Conservation (phyloP, 1,140 invertebrate species). For the Euborellia annulipes region DNA sequence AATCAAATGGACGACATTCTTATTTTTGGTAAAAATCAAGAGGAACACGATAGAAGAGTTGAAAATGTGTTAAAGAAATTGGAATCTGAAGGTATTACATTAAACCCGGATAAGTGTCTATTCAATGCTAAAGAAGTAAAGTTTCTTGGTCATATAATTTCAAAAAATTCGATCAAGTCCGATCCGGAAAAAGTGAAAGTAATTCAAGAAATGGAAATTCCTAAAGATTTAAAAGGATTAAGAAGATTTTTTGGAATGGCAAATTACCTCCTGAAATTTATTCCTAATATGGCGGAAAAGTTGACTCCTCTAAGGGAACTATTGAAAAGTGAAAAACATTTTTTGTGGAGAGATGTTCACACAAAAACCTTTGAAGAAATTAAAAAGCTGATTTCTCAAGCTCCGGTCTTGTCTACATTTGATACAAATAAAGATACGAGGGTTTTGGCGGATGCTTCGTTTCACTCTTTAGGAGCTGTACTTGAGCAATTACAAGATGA, state of each 20-base stretch:
- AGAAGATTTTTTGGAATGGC: conserved; percentile 25
- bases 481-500: conserved; percentile 19
- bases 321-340: conserved; percentile 21
- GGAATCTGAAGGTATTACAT: conserved; percentile 14
- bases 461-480: conserved; percentile 24
- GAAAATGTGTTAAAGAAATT: conserved; percentile 3
- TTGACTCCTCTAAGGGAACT: conserved; percentile 25
- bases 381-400: conserved; percentile 17
- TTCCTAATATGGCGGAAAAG: conserved; percentile 22
- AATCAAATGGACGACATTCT: background rate
- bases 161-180: conserved; percentile 20
- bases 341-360: conserved; percentile 19
- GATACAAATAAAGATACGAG: conserved; percentile 18
- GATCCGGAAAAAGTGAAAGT: conserved; percentile 24
- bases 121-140: conserved; percentile 18
- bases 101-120: conserved; percentile 19
- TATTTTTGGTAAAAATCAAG: background rate
- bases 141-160: conserved; percentile 26
- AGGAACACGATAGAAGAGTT: conserved; percentile 12
- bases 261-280: conserved; percentile 26
- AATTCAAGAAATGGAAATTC: conserved; percentile 19
- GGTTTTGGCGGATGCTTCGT: conserved; percentile 21
- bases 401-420: conserved; percentile 19
- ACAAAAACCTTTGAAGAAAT: conserved; percentile 19
- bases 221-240: conserved; percentile 20